These are phyloP conservation scores for Stichodactyla helianthus DNA, from an alignment of 64 coral and sea anemone genomes.

Conservation along the genomic window DNA sequence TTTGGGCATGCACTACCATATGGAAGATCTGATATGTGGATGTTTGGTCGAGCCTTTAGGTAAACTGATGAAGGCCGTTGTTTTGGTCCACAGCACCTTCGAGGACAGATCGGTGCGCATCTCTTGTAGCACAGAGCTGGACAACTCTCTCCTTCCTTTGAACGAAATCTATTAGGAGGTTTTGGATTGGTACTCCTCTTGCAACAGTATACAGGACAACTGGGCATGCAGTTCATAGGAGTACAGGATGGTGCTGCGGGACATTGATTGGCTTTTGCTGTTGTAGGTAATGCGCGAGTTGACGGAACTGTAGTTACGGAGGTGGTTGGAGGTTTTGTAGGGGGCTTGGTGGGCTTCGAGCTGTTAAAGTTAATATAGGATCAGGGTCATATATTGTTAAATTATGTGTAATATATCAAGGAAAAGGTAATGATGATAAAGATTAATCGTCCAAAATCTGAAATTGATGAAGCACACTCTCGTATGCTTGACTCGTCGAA, in stretches of 20 bases:
- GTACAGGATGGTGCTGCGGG: constrained; percentile 10
- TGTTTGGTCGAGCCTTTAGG: constrained; percentile 26
- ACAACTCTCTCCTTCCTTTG: constrained; percentile 14
- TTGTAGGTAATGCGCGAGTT: constrained; percentile 16
- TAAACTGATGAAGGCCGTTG: constrained; percentile 10
- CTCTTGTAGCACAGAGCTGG: constrained; percentile 53
- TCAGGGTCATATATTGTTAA: too few species aligned
- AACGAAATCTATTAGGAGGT: neutral
- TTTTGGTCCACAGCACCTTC: constrained; percentile 74
- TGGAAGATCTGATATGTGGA: constrained; percentile 32
- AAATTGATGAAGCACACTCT: too few species aligned
- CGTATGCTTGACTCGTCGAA: too few species aligned
- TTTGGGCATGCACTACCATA: constrained; percentile 41
- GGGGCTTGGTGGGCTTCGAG: neutral
- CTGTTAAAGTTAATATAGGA: neutral
- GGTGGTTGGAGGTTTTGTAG: constrained; percentile 15
- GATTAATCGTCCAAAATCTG: too few species aligned
- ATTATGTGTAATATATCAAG: too few species aligned
- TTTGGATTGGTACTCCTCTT: constrained; percentile 16
- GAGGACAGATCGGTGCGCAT: constrained; percentile 57
- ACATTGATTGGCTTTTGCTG: constrained; percentile 10
- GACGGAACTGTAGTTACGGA: constrained; percentile 18
- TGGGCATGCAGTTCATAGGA: constrained; percentile 33
- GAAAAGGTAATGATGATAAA: too few species aligned
- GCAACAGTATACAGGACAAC: constrained; percentile 46